Percentiles rank a stretch among this genome's conserved stretches.
phyloP scores from a whole-genome alignment of 2,888 invertebrate genomes.

The Ormyrus pomaceus region DNA sequence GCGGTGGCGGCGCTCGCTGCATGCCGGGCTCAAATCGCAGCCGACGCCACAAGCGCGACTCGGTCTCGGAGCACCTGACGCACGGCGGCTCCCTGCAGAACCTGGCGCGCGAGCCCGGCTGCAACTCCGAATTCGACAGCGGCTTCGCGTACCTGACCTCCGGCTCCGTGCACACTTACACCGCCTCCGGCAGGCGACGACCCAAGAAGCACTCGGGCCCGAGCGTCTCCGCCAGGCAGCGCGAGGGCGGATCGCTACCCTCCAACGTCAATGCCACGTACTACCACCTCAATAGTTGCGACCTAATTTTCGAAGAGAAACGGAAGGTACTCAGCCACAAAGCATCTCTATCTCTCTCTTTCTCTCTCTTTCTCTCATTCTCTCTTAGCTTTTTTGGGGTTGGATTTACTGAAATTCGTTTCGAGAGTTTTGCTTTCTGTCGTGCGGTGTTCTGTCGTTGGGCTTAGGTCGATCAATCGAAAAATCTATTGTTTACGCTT shows the following conservation, averaged over 20 bases:
- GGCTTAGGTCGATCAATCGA: no score
- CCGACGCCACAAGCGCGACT: slow-evolving; percentile 74
- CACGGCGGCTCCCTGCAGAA: slow-evolving; percentile 80
- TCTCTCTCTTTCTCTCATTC: slow-evolving; percentile 12
- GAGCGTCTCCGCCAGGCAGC: slow-evolving; percentile 77
- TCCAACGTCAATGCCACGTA: slow-evolving; percentile 78
- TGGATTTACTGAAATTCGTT: no score
- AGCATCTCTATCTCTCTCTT: not conserved
- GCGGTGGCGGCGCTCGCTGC: slow-evolving; percentile 63
- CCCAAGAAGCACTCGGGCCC: slow-evolving; percentile 66
- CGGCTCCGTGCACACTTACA: slow-evolving; percentile 48
- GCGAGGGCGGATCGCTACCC: slow-evolving; percentile 82
- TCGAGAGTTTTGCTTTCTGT: no score
- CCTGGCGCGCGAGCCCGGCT: slow-evolving; percentile 76
- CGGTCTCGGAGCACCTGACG: slow-evolving; percentile 77
- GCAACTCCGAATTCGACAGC: slow-evolving; percentile 68
- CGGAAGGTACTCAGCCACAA: slow-evolving; percentile 58
- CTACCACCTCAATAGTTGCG: slow-evolving; percentile 71
- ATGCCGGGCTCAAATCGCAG: slow-evolving; percentile 73
- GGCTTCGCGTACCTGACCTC: slow-evolving; percentile 70
- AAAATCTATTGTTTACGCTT: no score
- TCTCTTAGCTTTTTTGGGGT: not conserved
- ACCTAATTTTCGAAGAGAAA: slow-evolving; percentile 72
- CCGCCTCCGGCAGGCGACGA: slow-evolving; percentile 4
- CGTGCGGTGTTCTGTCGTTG: no score